A percentile compares a stretch with the other conserved stretches of the same genome.
These are phyloP conservation scores for Pygmarrhopalites habei DNA, from an alignment of 1,140 invertebrate species.

Conservation along the genomic window DNA sequence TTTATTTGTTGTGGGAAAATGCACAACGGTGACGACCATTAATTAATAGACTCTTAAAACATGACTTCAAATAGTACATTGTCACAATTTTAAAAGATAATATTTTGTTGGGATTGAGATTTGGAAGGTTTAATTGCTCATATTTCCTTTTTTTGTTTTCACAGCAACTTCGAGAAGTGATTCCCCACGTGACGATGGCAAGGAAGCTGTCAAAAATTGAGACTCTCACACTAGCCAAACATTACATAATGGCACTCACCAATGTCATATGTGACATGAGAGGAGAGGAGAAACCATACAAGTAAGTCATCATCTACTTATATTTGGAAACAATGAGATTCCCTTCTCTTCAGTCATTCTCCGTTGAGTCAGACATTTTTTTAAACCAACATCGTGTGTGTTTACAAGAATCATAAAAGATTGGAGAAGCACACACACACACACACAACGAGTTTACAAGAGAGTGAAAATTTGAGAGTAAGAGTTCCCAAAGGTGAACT, in stretches of 20 bases:
- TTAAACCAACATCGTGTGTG: not conserved
- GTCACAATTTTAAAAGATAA: too few species aligned
- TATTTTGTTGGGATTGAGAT: too few species aligned
- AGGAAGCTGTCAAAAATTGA: constrained; percentile 79
- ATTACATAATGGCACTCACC: constrained; percentile 82
- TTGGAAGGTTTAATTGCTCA: not conserved
- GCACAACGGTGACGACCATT: too few species aligned
- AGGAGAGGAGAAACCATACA: constrained; percentile 58
- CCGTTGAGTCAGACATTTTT: too few species aligned
- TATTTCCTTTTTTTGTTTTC: constrained; percentile 37
- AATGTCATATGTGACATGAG: constrained; percentile 77
- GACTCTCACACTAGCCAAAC: constrained; percentile 76
- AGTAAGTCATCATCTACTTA: constrained; percentile 34
- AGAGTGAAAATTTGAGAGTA: too few species aligned
- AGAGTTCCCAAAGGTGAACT: too few species aligned
- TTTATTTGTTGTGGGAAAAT: too few species aligned
- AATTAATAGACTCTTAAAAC: too few species aligned
- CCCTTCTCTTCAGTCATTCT: too few species aligned
- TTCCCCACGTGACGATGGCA: constrained; percentile 78
- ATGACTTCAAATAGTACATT: too few species aligned
- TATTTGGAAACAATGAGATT: too few species aligned
- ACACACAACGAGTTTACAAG: not conserved
- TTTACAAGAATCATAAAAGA: not conserved
- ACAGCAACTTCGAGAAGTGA: constrained; percentile 72
- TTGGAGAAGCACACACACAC: not conserved